phyloP scores from a whole-genome alignment of 64 coral and sea anemone genomes.

The Dendrophyllia cribrosa region DNA sequence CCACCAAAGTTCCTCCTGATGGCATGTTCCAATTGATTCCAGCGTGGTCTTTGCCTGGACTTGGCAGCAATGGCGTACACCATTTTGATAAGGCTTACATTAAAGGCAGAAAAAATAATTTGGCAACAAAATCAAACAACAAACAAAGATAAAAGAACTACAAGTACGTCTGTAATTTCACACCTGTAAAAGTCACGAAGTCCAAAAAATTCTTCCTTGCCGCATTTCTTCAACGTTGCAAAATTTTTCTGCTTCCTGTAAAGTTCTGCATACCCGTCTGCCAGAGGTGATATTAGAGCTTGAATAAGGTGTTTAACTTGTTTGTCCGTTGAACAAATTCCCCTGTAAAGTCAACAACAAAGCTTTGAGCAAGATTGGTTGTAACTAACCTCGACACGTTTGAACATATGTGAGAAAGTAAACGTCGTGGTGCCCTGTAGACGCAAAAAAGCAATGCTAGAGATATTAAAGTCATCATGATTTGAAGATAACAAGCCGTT shows the following conservation, averaged over 20 bases:
- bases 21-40: conserved; percentile 73
- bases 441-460: no score
- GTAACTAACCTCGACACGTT: no score
- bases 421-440: no score
- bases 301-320: conserved; percentile 18
- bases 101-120: not conserved
- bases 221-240: conserved; percentile 53
- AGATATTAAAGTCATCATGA: no score
- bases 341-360: conserved; percentile 36
- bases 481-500: no score
- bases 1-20: conserved; percentile 93
- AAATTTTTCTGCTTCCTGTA: conserved; percentile 70
- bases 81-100: conserved; percentile 88
- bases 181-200: conserved; percentile 96
- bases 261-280: conserved; percentile 67
- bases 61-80: conserved; percentile 77
- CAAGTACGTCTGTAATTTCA: not conserved
- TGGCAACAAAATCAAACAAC: not conserved
- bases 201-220: conserved; percentile 90
- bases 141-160: not conserved
- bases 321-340: conserved; percentile 66
- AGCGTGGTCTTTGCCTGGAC: conserved; percentile 10
- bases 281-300: conserved; percentile 53
- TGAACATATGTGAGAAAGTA: no score
- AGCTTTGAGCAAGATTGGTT: no score